phyloP scores from a whole-genome alignment of 2,113 vertebrate genomes.

The Symphodus melops region DNA sequence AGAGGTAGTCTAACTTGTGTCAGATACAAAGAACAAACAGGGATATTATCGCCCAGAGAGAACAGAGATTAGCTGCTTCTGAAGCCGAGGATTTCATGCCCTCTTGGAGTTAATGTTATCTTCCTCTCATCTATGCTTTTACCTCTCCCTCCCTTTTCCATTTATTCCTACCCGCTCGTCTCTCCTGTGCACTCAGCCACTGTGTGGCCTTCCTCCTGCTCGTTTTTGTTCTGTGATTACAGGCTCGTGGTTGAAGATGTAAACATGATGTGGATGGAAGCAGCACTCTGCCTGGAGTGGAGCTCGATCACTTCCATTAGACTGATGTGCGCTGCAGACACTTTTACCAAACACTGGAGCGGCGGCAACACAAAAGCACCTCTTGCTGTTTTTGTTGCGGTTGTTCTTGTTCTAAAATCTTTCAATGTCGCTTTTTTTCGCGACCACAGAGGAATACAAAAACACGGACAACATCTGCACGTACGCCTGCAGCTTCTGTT shows the following conservation, averaged over 20 bases:
- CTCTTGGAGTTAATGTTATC: slow-evolving; percentile 8
- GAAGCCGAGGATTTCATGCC: slow-evolving; percentile 12
- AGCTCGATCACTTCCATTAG: slow-evolving; percentile 64
- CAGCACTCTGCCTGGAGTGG: slow-evolving; percentile 20
- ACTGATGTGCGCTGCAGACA: slow-evolving; percentile 31
- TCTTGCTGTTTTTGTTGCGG: background rate
- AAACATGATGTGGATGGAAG: slow-evolving; percentile 64
- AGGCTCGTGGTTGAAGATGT: slow-evolving; percentile 60
- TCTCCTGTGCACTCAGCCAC: slow-evolving; percentile 5
- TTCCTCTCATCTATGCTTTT: slow-evolving; percentile 8
- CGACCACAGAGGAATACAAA: too few species aligned
- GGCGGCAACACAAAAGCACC: slow-evolving; percentile 18
- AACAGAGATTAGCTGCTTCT: slow-evolving; percentile 23
- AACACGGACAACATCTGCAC: background rate
- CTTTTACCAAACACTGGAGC: slow-evolving; percentile 11
- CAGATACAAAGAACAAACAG: slow-evolving; percentile 53
- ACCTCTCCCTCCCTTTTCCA: background rate
- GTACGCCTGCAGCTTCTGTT: background rate
- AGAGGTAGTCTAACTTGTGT: slow-evolving; percentile 3
- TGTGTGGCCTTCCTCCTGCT: slow-evolving; percentile 58
- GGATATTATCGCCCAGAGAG: slow-evolving; percentile 27
- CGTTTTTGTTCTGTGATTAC: slow-evolving; percentile 63
- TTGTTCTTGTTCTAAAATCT: slow-evolving; percentile 6
- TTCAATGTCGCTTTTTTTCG: background rate
- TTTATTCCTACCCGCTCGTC: background rate